These are phyloP conservation scores for Metopolophium dirhodum DNA, from an alignment of 1,140 invertebrate genomes.

Conservation along the genomic window DNA sequence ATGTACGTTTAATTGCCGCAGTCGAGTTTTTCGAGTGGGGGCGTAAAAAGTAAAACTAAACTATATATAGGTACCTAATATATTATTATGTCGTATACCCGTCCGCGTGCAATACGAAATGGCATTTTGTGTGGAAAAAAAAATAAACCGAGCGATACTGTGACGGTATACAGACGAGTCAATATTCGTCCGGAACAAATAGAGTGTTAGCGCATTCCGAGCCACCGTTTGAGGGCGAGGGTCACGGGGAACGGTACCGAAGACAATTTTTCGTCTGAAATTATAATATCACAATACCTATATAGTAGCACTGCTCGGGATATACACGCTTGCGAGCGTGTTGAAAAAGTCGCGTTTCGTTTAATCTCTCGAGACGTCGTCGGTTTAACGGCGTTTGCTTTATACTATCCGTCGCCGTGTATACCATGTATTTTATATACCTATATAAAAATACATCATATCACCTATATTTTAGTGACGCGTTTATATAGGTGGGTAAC, in stretches of 20 bases:
- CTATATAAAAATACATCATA: no score
- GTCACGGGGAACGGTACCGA: no score
- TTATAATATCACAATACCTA: no score
- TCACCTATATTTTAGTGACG: not conserved
- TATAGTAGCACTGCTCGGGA: not conserved
- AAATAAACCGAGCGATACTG: not conserved
- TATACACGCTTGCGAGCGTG: not conserved
- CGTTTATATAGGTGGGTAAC: not conserved
- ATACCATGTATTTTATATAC: no score
- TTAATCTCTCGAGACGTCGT: not conserved
- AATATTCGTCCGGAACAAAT: conserved; percentile 40
- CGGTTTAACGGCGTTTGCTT: no score
- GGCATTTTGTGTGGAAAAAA: not conserved
- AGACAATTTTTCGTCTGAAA: no score
- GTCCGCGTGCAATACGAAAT: not conserved
- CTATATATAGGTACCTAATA: not conserved
- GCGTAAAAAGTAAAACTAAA: not conserved
- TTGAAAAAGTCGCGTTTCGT: not conserved
- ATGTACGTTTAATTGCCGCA: not conserved
- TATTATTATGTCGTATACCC: not conserved
- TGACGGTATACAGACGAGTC: not conserved
- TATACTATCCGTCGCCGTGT: no score
- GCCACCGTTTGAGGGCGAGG: not conserved
- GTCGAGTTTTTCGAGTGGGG: not conserved
- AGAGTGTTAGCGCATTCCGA: not conserved